phyloP scores from a whole-genome alignment of 2,113 vertebrate genomes.

The Amazona vittata region DNA sequence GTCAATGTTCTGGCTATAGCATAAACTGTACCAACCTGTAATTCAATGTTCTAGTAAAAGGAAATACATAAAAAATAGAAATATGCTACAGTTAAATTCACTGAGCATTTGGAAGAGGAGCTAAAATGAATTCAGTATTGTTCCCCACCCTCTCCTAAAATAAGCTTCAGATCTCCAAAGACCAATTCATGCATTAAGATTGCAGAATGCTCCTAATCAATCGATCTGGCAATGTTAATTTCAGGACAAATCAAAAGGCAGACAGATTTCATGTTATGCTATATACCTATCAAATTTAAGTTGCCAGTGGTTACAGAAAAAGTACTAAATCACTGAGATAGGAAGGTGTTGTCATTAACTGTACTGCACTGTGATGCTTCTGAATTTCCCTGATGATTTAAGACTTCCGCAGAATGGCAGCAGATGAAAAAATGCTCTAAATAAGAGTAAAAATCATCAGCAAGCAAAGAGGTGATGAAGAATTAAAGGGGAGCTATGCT shows the following conservation, averaged over 20 bases:
- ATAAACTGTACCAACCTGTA: background rate
- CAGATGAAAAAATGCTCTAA: background rate
- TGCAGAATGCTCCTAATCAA: background rate
- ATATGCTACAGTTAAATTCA: background rate
- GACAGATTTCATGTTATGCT: background rate
- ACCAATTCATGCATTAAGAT: background rate
- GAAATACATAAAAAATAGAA: background rate
- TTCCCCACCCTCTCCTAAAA: background rate
- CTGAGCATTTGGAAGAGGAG: background rate
- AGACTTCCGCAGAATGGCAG: background rate
- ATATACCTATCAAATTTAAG: background rate
- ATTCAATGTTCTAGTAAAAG: background rate
- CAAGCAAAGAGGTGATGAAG: background rate
- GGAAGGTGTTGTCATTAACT: background rate
- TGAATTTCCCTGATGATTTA: background rate
- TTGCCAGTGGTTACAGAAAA: background rate
- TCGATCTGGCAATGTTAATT: background rate
- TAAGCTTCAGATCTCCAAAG: background rate
- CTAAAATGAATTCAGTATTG: background rate
- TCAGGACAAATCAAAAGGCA: background rate
- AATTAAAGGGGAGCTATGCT: background rate
- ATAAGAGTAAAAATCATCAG: background rate
- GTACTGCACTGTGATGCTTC: background rate
- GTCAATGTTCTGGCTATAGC: background rate
- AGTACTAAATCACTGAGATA: background rate